Evolutionary conservation across 2,113 vertebrate genomes (phyloP), one percentile per base, ranked within the genome.

Genomic region (Phyllopteryx taeniolatus): DNA sequence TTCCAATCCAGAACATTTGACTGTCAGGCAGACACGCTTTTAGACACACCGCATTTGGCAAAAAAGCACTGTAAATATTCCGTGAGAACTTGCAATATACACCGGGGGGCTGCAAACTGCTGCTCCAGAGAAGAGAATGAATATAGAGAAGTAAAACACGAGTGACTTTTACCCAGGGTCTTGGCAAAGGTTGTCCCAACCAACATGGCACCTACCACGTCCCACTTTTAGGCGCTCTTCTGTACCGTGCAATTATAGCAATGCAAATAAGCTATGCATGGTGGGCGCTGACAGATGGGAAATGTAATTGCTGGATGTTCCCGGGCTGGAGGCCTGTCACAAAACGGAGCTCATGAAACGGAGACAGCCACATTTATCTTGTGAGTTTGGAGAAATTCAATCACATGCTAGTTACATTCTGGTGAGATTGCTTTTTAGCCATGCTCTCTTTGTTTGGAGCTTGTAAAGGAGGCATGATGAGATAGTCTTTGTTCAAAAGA

Each of bases 241-340:
- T 82, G 81, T 75, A 77, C 80, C 83, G 90, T 90, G 85, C 83
- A 86, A 90, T 90, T 86, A 82, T 87, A 79, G 84, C 78, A 86
- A 86, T 85, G 83, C 79, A 89, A 87, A 92, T 91, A 83, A 87
- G 90, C 87, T 83, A 85, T 77, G 82, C 68, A 77, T 78, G 75
- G 73, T 67, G 81, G 10, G 75, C 70, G 75, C 51, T 78, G 84
- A 86, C 91, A 87, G 85, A 87, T 83, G 90, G 85, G 82, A 76
- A 90, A 89, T 90, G 87, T 85, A 89, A 90, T 91, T 90, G 88
- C 88, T 61, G 73, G 80, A 83, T 86, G 85, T 89, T 88, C 83
- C 80, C 61, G 75, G 68, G 84, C 86, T 82, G 66, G 81, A 79
- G 80, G 53, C 62, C 75, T 72, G 78, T 86, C 87, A 88, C 78